These are phyloP conservation scores for Macrotus californicus DNA, from an alignment of 2,113 vertebrate genomes.

Conservation along the genomic window DNA sequence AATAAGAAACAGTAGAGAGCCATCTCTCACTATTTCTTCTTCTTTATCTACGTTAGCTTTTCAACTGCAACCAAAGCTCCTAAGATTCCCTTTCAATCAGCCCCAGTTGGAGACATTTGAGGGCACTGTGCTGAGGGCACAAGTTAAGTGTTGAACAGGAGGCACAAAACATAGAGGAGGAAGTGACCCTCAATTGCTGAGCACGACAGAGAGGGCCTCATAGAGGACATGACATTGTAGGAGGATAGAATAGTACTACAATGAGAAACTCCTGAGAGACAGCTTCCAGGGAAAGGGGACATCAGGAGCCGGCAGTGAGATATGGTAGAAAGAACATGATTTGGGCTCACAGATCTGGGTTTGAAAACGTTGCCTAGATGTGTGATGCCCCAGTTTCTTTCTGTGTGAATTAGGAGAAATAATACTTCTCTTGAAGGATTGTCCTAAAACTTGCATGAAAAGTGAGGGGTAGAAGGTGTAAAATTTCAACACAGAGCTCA, in stretches of 20 bases:
- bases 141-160: not conserved
- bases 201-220: not conserved
- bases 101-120: not conserved
- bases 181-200: not conserved
- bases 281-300: not conserved
- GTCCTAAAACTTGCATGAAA: not conserved
- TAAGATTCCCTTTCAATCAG: not conserved
- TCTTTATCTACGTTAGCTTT: conserved; percentile 23
- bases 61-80: not conserved
- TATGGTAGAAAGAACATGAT: not conserved
- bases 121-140: not conserved
- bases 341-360: not conserved
- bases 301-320: not conserved
- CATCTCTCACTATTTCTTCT: not conserved
- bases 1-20: not conserved
- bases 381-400: not conserved
- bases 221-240: not conserved
- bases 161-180: not conserved
- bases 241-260: not conserved
- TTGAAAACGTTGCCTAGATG: not conserved
- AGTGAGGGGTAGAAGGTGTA: not conserved
- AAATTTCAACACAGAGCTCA: not conserved
- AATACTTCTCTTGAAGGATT: not conserved
- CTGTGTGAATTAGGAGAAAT: not conserved
- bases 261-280: not conserved